Evolutionary conservation across 23 tunicate species (phyloP).

Genomic region (Botrylloides violaceus): DNA sequence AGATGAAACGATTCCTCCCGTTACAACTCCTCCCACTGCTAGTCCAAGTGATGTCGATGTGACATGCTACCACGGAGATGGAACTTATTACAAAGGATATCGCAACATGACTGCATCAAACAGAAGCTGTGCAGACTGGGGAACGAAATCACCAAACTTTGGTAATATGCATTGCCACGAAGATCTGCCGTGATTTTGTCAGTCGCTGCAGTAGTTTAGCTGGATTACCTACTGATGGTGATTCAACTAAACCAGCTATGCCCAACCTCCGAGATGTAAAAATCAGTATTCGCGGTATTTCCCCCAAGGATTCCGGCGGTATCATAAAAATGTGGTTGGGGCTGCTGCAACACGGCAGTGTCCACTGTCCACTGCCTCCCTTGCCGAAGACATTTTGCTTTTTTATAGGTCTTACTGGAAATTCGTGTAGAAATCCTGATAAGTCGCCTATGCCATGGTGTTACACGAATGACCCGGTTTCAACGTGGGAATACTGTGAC

Average conservation of each 20-base stretch:
- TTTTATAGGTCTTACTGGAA: constrained; percentile 52
- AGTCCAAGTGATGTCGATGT: constrained; percentile 37
- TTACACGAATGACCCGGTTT: constrained; percentile 33
- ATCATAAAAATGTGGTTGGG: no score
- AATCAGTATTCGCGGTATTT: no score
- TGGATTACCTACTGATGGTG: no score
- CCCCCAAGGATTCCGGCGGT: no score
- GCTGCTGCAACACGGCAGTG: no score
- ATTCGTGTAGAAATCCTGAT: constrained; percentile 70
- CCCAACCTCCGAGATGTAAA: no score
- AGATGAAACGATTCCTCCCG: constrained; percentile 44
- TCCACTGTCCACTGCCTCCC: no score
- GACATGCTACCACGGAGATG: constrained; percentile 63
- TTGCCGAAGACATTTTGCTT: no score
- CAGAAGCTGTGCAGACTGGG: constrained; percentile 53
- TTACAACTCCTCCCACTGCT: constrained; percentile 35
- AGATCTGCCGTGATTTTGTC: no score
- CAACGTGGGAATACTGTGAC: constrained; percentile 79
- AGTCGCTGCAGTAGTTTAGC: no score
- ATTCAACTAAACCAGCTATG: no score
- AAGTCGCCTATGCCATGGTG: constrained; percentile 95
- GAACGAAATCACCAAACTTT: constrained; percentile 24
- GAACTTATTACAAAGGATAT: constrained; percentile 41
- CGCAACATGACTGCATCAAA: constrained; percentile 31
- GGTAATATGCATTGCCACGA: no score